Conservation (phyloP, 2,113 vertebrate genomes). For the Siphamia tubifer region DNA sequence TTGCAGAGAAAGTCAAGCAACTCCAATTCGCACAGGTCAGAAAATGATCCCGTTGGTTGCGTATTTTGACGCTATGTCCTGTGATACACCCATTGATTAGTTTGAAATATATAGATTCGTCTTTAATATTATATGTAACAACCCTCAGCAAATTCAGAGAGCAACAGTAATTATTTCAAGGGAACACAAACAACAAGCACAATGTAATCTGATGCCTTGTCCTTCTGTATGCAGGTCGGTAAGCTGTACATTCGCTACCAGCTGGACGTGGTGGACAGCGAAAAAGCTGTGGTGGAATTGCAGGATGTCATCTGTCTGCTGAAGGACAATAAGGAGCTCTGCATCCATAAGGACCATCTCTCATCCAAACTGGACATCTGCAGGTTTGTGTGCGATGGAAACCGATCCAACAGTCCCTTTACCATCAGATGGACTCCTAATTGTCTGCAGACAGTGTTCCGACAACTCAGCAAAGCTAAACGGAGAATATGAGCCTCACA, state of each 20-base stretch:
- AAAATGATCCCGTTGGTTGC: not conserved
- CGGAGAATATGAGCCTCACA: too few species aligned
- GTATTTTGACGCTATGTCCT: too few species aligned
- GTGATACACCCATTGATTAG: not conserved
- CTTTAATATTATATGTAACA: too few species aligned
- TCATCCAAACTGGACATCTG: slow-evolving; percentile 72
- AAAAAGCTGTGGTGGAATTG: slow-evolving; percentile 47
- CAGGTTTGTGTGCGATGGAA: slow-evolving; percentile 67
- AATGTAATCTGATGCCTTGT: not conserved
- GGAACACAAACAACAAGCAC: not conserved
- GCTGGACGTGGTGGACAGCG: slow-evolving; percentile 57
- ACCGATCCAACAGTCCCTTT: not conserved
- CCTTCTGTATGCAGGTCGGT: slow-evolving; percentile 69
- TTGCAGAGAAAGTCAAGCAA: slow-evolving; percentile 60
- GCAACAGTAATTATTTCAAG: too few species aligned
- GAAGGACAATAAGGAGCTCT: slow-evolving; percentile 76
- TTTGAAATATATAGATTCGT: not conserved
- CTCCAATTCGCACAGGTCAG: slow-evolving; percentile 76
- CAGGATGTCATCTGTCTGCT: slow-evolving; percentile 78
- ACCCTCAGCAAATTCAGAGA: too few species aligned
- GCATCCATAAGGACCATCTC: slow-evolving; percentile 81
- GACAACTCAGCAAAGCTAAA: too few species aligned
- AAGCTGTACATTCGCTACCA: slow-evolving; percentile 79
- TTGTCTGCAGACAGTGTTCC: too few species aligned
- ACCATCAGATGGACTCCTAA: not conserved